These are phyloP conservation scores for Julus scanicus DNA, from an alignment of 2,888 invertebrate genomes.

Conservation along the genomic window DNA sequence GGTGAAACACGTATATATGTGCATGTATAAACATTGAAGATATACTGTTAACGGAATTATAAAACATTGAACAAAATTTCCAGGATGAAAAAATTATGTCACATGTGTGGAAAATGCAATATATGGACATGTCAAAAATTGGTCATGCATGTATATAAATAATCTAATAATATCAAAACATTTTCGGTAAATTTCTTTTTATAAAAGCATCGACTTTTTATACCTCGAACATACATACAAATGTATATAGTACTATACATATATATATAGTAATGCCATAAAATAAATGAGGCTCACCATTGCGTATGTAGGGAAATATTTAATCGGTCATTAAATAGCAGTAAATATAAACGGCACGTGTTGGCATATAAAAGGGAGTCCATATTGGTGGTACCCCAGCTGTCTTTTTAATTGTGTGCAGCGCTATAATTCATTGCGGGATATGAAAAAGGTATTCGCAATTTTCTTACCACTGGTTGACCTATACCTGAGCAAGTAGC, in stretches of 20 bases:
- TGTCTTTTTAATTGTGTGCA: constrained; percentile 1
- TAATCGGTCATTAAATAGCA: constrained; percentile 23
- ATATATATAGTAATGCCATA: not conserved
- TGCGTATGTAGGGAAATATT: not conserved
- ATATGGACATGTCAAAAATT: no score
- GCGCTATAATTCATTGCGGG: not conserved
- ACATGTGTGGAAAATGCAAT: no score
- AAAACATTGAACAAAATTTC: no score
- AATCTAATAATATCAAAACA: no score
- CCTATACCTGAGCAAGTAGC: constrained; percentile 1
- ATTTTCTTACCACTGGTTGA: constrained; percentile 9
- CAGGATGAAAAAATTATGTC: no score
- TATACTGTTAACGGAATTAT: no score
- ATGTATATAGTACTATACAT: not conserved
- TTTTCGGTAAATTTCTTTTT: not conserved
- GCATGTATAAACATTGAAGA: no score
- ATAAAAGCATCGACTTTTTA: no score
- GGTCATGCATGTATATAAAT: no score
- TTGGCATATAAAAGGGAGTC: not conserved
- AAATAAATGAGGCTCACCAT: not conserved
- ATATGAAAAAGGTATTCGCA: not conserved
- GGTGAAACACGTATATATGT: no score
- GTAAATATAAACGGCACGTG: constrained; percentile 25
- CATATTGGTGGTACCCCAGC: not conserved
- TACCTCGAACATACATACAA: not conserved